phyloP scores from a whole-genome alignment of 1,140 invertebrate genomes.

The Lordiphosa stackelbergi region DNA sequence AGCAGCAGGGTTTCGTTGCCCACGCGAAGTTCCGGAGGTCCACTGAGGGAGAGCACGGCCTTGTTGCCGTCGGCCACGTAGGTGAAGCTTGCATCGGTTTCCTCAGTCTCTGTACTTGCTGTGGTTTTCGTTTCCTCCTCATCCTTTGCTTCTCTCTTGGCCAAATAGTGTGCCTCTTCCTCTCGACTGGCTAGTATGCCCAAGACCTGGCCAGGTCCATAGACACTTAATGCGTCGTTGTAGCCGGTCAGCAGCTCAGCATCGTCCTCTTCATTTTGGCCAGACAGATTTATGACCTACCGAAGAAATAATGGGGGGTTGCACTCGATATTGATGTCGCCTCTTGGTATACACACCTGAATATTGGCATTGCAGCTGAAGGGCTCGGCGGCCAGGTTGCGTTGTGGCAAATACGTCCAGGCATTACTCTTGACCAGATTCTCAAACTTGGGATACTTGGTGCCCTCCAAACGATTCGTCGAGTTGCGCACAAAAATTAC shows the following conservation, averaged over 20 bases:
- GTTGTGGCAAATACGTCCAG: constrained; percentile 79
- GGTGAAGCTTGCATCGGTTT: constrained; percentile 57
- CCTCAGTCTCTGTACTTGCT: constrained; percentile 33
- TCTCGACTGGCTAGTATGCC: constrained; percentile 78
- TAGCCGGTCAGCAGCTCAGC: constrained; percentile 79
- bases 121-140: constrained; percentile 38
- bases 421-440: constrained; percentile 70
- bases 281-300: constrained; percentile 79
- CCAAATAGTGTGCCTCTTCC: constrained; percentile 63
- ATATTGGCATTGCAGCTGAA: constrained; percentile 77
- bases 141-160: constrained; percentile 52
- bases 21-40: constrained; percentile 53
- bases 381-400: constrained; percentile 79
- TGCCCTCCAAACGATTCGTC: constrained; percentile 59
- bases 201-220: constrained; percentile 79
- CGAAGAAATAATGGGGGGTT: background rate
- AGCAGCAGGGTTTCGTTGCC: constrained; percentile 42
- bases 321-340: constrained; percentile 1
- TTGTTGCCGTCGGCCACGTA: constrained; percentile 70
- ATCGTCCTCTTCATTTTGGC: constrained; percentile 79
- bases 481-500: constrained; percentile 69
- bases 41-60: constrained; percentile 62
- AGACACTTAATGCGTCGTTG: constrained; percentile 79
- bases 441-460: constrained; percentile 66
- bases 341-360: constrained; percentile 54